A percentile compares a stretch with the other conserved stretches of the same genome.
Conservation (phyloP, 1,140 invertebrate genomes). For the Drosophila rhopaloa region DNA sequence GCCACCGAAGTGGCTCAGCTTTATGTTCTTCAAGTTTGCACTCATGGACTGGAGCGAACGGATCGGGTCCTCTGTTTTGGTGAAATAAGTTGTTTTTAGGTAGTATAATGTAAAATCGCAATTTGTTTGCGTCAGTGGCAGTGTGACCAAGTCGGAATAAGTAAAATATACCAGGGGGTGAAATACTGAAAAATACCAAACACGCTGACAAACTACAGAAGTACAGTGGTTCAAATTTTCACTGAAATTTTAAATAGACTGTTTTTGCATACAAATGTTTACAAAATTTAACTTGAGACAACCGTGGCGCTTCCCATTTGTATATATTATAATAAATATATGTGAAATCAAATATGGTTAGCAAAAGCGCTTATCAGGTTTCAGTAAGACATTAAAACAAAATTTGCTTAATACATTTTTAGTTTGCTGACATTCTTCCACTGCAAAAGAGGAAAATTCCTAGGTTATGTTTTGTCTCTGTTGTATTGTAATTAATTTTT, state of each 20-base stretch:
- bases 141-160: not conserved
- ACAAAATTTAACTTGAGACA: no score
- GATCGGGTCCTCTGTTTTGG: conserved; percentile 7
- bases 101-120: conserved; percentile 7
- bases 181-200: conserved; percentile 2
- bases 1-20: conserved; percentile 63
- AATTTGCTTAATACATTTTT: no score
- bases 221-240: not conserved
- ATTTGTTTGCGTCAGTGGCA: conserved; percentile 13
- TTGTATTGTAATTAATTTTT: not conserved
- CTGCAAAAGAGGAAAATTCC: no score
- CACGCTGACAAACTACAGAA: not conserved
- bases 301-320: no score
- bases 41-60: conserved; percentile 43
- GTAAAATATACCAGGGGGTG: not conserved
- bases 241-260: no score
- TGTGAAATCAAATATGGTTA: no score
- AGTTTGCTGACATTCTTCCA: no score
- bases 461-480: no score
- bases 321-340: no score
- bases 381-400: no score
- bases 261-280: no score
- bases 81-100: not conserved
- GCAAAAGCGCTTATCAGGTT: no score
- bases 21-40: conserved; percentile 65